phyloP scores from a whole-genome alignment of 2,888 invertebrate genomes.

The Spilarctia lutea region DNA sequence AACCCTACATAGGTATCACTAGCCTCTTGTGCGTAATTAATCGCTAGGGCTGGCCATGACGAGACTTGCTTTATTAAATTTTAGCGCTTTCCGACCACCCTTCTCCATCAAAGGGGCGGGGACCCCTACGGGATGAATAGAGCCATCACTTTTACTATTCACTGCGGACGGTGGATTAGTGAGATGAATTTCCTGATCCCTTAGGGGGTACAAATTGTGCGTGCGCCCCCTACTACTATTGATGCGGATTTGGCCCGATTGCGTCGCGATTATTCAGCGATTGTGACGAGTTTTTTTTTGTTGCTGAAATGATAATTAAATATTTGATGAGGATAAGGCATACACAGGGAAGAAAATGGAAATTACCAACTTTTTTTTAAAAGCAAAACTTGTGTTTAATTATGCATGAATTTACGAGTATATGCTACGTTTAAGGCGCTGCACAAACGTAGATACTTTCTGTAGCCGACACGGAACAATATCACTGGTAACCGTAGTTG shows the following conservation, averaged over 20 bases:
- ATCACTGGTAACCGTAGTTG: too few relatives aligned
- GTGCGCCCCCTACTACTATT: conserved; percentile 59
- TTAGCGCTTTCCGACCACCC: conserved; percentile 77
- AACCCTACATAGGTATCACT: conserved; percentile 72
- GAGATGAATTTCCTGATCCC: conserved; percentile 82
- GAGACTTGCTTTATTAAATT: conserved; percentile 84
- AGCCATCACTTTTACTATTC: conserved; percentile 86
- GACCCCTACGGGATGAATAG: conserved; percentile 74
- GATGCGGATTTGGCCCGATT: conserved; percentile 70
- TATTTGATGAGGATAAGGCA: conserved; percentile 12
- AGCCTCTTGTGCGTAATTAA: conserved; percentile 84
- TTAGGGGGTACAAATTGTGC: conserved; percentile 73
- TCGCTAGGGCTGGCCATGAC: conserved; percentile 76
- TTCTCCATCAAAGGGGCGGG: conserved; percentile 28
- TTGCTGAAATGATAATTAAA: conserved; percentile 31
- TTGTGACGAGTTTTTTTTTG: conserved; percentile 32
- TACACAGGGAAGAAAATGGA: not conserved
- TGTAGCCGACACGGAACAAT: too few relatives aligned
- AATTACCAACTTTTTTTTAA: not conserved
- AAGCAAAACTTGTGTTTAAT: too few relatives aligned
- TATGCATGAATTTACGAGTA: too few relatives aligned
- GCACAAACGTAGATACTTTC: too few relatives aligned
- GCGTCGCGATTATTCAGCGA: conserved; percentile 64
- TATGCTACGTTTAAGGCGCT: too few relatives aligned
- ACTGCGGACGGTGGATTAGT: conserved; percentile 80